Evolutionary conservation across 2,113 vertebrate species (phyloP).

Genomic region (Oryzias celebensis): DNA sequence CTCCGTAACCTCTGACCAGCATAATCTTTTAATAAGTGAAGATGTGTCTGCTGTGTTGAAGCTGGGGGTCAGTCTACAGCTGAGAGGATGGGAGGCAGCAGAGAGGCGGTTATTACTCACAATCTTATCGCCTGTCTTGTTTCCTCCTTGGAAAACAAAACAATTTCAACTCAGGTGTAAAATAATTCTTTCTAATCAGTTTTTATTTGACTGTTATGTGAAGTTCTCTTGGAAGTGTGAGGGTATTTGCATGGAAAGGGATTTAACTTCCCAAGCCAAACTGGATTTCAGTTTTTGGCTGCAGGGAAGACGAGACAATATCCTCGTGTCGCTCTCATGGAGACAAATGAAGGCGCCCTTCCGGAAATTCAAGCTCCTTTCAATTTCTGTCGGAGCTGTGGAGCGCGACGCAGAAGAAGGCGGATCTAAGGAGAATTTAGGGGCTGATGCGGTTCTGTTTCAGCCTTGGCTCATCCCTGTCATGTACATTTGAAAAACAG

Average conservation of each 20-base stretch:
- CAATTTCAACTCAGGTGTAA: conserved; percentile 11
- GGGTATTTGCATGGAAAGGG: conserved; percentile 45
- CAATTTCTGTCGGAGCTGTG: conserved; percentile 43
- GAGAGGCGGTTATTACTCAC: not conserved
- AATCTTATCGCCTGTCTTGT: conserved; percentile 73
- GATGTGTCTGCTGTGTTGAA: conserved; percentile 45
- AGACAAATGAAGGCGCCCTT: conserved; percentile 40
- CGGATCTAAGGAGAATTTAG: conserved; percentile 10
- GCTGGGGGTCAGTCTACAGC: conserved; percentile 19
- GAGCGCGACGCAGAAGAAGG: conserved; percentile 21
- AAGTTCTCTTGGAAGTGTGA: conserved; percentile 22
- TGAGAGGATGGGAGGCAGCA: not conserved
- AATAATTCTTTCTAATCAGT: conserved; percentile 24
- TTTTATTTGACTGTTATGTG: conserved; percentile 12
- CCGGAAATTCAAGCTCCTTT: conserved; percentile 39
- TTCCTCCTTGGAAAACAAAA: conserved; percentile 80
- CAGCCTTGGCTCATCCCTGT: conserved; percentile 17
- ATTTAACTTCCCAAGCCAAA: conserved; percentile 24
- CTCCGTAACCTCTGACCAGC: conserved; percentile 57
- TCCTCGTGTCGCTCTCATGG: conserved; percentile 18
- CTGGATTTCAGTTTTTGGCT: conserved; percentile 41
- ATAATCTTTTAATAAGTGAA: conserved; percentile 65
- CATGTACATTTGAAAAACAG: conserved; percentile 14
- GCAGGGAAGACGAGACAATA: conserved; percentile 21
- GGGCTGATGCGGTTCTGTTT: conserved; percentile 13